These are phyloP conservation scores for Fissipunctia ypsillon DNA, from an alignment of 2,888 invertebrate species.

Conservation along the genomic window DNA sequence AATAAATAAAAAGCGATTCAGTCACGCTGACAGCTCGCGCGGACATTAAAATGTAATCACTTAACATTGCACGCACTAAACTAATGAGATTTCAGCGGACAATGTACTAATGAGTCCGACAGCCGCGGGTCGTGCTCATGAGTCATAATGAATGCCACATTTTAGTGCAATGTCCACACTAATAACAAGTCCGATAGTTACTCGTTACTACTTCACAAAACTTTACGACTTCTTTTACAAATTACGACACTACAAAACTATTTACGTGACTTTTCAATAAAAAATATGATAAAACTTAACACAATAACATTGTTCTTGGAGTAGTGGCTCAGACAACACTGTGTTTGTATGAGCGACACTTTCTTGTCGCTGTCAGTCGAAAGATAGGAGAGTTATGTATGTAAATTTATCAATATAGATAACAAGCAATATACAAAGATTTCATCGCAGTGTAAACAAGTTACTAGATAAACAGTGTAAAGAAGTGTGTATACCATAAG, in stretches of 20 bases:
- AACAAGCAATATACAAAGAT: slow-evolving; percentile 85
- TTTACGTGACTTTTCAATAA: slow-evolving; percentile 72
- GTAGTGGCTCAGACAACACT: slow-evolving; percentile 82
- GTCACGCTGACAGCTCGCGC: slow-evolving; percentile 77
- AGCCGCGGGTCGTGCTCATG: slow-evolving; percentile 81
- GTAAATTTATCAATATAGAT: slow-evolving; percentile 89
- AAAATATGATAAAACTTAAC: slow-evolving; percentile 68
- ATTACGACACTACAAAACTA: slow-evolving; percentile 64
- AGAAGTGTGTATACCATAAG: slow-evolving; percentile 60
- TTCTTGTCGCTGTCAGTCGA: slow-evolving; percentile 82
- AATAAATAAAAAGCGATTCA: slow-evolving; percentile 81
- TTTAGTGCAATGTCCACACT: slow-evolving; percentile 79
- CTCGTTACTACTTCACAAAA: slow-evolving; percentile 67
- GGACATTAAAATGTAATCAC: slow-evolving; percentile 88
- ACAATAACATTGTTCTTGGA: slow-evolving; percentile 76
- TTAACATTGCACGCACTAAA: slow-evolving; percentile 88
- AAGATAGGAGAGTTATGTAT: slow-evolving; percentile 84
- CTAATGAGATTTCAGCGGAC: slow-evolving; percentile 89
- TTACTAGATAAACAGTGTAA: slow-evolving; percentile 76
- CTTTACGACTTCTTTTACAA: slow-evolving; percentile 68
- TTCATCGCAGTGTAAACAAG: slow-evolving; percentile 81
- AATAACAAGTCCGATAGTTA: slow-evolving; percentile 70
- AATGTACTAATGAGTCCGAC: slow-evolving; percentile 86
- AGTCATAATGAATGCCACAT: slow-evolving; percentile 85
- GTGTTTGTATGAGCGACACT: slow-evolving; percentile 81